Base-by-base conservation (phyloP, 2,797 vertebrate species). In the Meriones psammophilus region DNA sequence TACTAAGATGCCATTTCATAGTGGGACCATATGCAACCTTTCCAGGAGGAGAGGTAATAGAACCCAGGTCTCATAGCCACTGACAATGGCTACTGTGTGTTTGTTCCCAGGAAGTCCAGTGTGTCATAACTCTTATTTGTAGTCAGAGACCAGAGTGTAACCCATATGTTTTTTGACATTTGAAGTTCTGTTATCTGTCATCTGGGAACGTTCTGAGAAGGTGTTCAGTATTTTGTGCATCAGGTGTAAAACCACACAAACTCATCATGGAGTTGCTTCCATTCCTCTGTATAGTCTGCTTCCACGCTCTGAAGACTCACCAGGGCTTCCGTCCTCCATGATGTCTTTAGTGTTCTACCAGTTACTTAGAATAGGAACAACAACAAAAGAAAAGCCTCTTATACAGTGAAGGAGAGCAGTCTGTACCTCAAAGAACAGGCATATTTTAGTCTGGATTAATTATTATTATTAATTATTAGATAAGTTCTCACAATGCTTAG, bases 81-180 rank as follows among this genome's bases (percentile, higher is more conserved):
- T 71, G 39, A 89, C 12, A 86, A 18, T 46, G 68, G 93, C 69
- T 92, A 4, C 30, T 64, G 7, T 24, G 10, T 30, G 24, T 81
- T 79, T 89, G 84, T n/a, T 85, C 94, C 68, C 54, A 81, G 71
- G 26, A 93, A 95, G 78, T 46, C 85, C 13, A 85, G 56, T 97
- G 56, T 97, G 18, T 50, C 68, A 66, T 33, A 85, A 77, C 12
- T 92, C 50, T 88, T 87, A 78, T 69, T 22, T 86, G 2, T 88
- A 78, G 28, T 77, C 36, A 86, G 66, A 64, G 60, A 66, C 64
- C 26, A 87, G 58, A 30, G 71, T 22, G 42, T 88, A 85, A 77
- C 62, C 8, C 17, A 3, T 71, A 60, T 77, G 10, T 60, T 8
- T 5, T 84, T 80, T 89, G 20, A 88, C n/a, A 90, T 94, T 89